A percentile compares a stretch with the other conserved stretches of the same genome.
phyloP scores from a whole-genome alignment of 2,888 invertebrate species.

The Caenorhabditis macrosperma region DNA sequence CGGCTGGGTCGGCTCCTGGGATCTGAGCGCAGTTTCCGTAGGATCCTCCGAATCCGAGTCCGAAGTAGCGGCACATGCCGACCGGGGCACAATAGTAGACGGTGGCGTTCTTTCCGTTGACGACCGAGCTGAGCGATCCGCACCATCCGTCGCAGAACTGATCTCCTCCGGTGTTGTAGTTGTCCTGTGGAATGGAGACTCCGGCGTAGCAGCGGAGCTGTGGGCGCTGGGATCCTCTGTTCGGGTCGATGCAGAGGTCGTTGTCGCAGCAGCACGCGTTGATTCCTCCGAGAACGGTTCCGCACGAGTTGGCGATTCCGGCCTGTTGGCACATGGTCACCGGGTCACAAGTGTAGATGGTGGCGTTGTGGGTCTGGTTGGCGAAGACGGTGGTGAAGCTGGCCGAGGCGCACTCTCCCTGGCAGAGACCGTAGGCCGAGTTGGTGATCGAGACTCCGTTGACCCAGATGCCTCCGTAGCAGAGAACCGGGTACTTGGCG shows the following conservation, averaged over 20 bases:
- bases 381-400: constrained; percentile 50
- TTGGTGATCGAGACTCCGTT: constrained; percentile 63
- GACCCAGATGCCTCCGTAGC: constrained; percentile 62
- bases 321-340: constrained; percentile 52
- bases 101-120: constrained; percentile 65
- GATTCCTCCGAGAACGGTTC: constrained; percentile 53
- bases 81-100: constrained; percentile 67
- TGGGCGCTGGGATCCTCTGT: constrained; percentile 45
- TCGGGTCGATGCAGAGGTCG: constrained; percentile 62
- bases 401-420: constrained; percentile 66
- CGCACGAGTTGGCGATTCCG: constrained; percentile 52
- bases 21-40: constrained; percentile 64
- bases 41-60: constrained; percentile 64
- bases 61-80: constrained; percentile 60
- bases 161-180: constrained; percentile 64
- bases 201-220: constrained; percentile 60
- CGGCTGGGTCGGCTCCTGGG: constrained; percentile 57
- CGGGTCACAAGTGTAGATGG: constrained; percentile 63
- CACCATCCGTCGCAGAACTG: constrained; percentile 69
- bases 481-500: constrained; percentile 66
- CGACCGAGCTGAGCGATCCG: constrained; percentile 54
- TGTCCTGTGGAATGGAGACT: constrained; percentile 61
- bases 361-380: constrained; percentile 47
- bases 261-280: constrained; percentile 60
- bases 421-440: constrained; percentile 59